phyloP scores from a whole-genome alignment of 2,888 invertebrate species.

The Malthinus flaveolus region DNA sequence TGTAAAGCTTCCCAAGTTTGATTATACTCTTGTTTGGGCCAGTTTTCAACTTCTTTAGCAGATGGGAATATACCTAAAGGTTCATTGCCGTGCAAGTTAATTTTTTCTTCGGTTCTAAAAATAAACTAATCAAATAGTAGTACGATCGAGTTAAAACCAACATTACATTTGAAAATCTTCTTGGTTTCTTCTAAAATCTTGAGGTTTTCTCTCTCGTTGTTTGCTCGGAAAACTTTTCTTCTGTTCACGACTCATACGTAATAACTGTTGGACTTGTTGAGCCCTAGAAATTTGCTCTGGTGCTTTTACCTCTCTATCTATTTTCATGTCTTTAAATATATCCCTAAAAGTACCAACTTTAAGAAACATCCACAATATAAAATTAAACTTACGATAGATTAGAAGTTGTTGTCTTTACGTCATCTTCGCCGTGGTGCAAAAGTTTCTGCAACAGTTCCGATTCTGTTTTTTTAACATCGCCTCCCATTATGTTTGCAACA shows the following conservation, averaged over 20 bases:
- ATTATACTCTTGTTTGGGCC: slow-evolving; percentile 45
- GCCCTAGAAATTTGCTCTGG: slow-evolving; percentile 56
- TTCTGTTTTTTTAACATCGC: slow-evolving; percentile 70
- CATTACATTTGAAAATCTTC: not conserved
- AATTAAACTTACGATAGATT: slow-evolving; percentile 23
- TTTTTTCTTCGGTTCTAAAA: slow-evolving; percentile 49
- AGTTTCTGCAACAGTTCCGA: slow-evolving; percentile 73
- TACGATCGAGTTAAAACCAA: not conserved
- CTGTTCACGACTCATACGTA: slow-evolving; percentile 49
- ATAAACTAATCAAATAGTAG: not conserved
- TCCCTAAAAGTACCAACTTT: slow-evolving; percentile 59
- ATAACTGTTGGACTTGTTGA: slow-evolving; percentile 59
- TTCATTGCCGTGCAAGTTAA: slow-evolving; percentile 66
- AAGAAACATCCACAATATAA: not conserved
- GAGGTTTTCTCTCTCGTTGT: not conserved
- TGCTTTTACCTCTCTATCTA: slow-evolving; percentile 62
- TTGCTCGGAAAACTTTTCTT: not conserved
- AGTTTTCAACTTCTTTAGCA: slow-evolving; percentile 43
- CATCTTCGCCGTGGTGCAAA: slow-evolving; percentile 54
- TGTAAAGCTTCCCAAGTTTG: slow-evolving; percentile 71
- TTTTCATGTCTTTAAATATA: slow-evolving; percentile 76
- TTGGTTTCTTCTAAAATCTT: not conserved
- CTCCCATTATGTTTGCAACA: slow-evolving; percentile 72
- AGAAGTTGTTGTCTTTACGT: slow-evolving; percentile 7
- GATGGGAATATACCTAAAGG: slow-evolving; percentile 68